Evolutionary conservation across 2,888 invertebrate genomes (phyloP), one percentile per base, ranked within the genome.

Genomic region (Atherix ibis): DNA sequence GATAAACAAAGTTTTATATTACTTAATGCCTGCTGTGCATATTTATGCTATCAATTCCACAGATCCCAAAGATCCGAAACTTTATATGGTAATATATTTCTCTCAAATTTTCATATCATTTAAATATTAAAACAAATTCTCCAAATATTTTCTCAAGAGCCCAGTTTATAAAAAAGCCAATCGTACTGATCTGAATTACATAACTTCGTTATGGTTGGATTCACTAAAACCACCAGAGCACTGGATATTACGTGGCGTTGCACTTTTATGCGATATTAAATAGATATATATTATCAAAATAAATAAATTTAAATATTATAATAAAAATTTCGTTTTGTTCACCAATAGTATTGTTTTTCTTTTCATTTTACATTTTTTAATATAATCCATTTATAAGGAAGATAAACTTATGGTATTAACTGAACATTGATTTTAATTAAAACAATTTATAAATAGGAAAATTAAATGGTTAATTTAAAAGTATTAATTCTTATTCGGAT

Each of bases 91-190:
- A 60, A 47, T 40, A 43, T 14, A n/a, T n/a, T n/a, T n/a, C n/a
- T n/a, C n/a, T n/a, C 22, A 22, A 22, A 10, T 22, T 22, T 22
- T 8, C 6, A 8, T 10, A 6, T 22, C 10, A 22, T 8, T 22
- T 22, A 8, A 10, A 22, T 22, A 22, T 8, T 18, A 5, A 18
- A n/a, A 18, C 10, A 9, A n/a, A 8, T 31, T 24, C 4, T 12
- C 2, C 9, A 4, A 32, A 17, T 27, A n/a, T 5, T 28, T 28
- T 28, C 13, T 12, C 32, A 52, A 82, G 76, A 88, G 88, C 56
- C 89, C 89, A 0, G 80, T 87, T 10, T 89, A 91, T 56, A 91
- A 88, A 61, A 89, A 88, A 54, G 76, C 84, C 3, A 66, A 68
- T 41, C 73, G 91, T 44, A 89, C 88, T 0, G 87, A 80, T 44